These are phyloP conservation scores for Tragelaphus strepsiceros DNA, from an alignment of 2,113 vertebrate genomes.

Conservation along the genomic window DNA sequence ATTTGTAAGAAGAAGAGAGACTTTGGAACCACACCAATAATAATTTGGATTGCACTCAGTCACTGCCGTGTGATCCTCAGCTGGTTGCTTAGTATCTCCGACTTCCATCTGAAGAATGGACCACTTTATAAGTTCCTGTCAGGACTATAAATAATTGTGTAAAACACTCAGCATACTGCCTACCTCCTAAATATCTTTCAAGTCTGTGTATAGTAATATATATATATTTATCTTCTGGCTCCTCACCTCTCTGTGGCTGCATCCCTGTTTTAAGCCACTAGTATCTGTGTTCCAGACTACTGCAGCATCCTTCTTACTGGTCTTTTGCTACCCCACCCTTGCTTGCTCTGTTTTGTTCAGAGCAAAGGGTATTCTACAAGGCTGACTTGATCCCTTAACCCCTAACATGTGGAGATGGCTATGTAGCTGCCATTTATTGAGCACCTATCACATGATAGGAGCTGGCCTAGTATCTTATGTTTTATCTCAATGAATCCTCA, in stretches of 20 bases:
- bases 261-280: background rate
- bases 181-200: conserved; percentile 1
- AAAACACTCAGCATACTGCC: background rate
- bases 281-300: background rate
- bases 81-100: conserved; percentile 11
- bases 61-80: background rate
- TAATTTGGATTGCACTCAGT: background rate
- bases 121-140: background rate
- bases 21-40: background rate
- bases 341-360: background rate
- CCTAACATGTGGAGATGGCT: background rate
- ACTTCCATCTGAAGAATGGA: conserved; percentile 1
- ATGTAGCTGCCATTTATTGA: background rate
- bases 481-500: background rate
- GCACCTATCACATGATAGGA: background rate
- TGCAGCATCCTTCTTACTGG: background rate
- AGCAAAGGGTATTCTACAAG: conserved; percentile 22
- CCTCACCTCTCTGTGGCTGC: background rate
- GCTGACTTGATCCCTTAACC: background rate
- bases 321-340: background rate
- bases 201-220: background rate
- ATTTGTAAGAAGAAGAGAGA: background rate
- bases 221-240: background rate
- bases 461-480: background rate
- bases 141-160: conserved; percentile 2